Evolutionary conservation across 1,140 invertebrate genomes (phyloP), one percentile per base, ranked within the genome.

Genomic region (fruit fly (Drosophila melanogaster)): DNA sequence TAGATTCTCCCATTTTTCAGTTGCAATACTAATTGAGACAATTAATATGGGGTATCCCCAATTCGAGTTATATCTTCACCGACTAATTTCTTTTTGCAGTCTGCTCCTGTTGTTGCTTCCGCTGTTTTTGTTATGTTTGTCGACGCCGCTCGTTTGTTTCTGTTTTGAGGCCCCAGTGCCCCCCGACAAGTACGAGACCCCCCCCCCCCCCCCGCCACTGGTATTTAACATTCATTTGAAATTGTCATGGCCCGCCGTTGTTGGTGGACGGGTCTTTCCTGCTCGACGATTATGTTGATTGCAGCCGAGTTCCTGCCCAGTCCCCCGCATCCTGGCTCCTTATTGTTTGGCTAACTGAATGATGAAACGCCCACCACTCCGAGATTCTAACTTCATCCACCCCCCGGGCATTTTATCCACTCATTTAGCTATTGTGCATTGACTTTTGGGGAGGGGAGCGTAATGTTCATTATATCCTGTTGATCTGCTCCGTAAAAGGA

Each of bases 141-240:
- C 76, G 77, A 73, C 76, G 77, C 62, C 59, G 61, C 79, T 77
- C 67, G 69, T 81, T 85, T 85, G 81, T 79, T 86, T 66, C 81
- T 70, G 51, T 77, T 77, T 55, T 54, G 54, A 67, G 71, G 43
- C 66, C 30, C 15, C 51, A 46, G 14, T 5, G 6, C 33, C 19
- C 59, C 35, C 56, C 50, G 4, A n/a, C 19, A 50, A 30, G 26
- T n/a, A 17, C 33, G 30, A 41, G 30, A 30, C 30, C 30, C 30
- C 30, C 30, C 0, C 33, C 51, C 54, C 46, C 58, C 33, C 62
- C 65, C 65, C 59, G 57, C 59, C 67, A 64, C 77, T 75, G 69
- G 83, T 81, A 81, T 86, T 86, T 86, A 87, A 87, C 83, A 86
- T 86, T 87, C 83, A 86, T 86, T 86, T 86, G 79, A 86, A 79